Base-by-base conservation (phyloP, 2,888 invertebrate species). In the Parnassius mnemosyne region DNA sequence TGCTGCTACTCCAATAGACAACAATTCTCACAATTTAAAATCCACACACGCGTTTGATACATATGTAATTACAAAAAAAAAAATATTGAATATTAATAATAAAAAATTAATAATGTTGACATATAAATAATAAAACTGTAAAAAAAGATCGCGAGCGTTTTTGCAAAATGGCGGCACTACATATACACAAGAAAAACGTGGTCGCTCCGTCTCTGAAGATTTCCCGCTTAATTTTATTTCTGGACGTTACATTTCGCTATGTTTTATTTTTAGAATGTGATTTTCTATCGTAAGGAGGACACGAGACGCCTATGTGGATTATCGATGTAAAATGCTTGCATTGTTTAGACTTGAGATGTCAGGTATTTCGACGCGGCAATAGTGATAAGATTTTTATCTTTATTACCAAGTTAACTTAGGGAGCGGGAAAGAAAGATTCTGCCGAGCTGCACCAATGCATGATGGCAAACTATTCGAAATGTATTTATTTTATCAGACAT, bases 141-240 rank as follows among this genome's bases (percentile, higher is more conserved):
- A 65, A 73, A 71, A 49, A 71, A 68, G 64, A 34, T 34, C 59
- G 65, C 71, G 69, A 73, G 69, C 67, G 70, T 60, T 77, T 74
- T 64, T 61, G 54, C 64, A 74, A 81, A 73, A 78, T 83, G 78
- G 76, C 73, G 66, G 72, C 71, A 70, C 66, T 68, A 67, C 66
- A 62, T 71, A 81, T 79, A 77, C 83, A 74, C 69, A 57, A 66
- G 68, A 70, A 70, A 72, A 78, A 68, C 71, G 76, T 73, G 73
- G 70, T 65, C 68, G 67, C 66, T 66, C 74, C 9, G 44, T 43
- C 53, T 69, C 72, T 67, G 49, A 58, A 57, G 71, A 76, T 80
- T 81, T 76, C 76, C 78, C 74, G 73, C 70, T 73, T 75, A 78
- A 79, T 79, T 81, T 85, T 85, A 85, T 85, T 84, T 81, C 75